Evolutionary conservation across 2,888 invertebrate genomes (phyloP).

Genomic region (Petrolisthes cinctipes): DNA sequence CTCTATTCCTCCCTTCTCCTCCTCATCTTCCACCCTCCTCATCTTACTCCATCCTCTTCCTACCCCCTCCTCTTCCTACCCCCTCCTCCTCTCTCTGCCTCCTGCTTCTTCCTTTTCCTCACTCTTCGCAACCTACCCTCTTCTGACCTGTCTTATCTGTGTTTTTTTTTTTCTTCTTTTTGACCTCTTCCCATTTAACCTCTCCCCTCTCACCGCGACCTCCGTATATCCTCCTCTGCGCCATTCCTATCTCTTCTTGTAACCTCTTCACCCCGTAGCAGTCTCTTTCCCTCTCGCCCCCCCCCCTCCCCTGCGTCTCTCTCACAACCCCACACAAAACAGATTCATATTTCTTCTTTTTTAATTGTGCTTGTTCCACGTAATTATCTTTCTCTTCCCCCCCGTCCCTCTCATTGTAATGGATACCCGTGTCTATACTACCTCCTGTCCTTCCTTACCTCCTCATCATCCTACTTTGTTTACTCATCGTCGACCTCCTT

Average conservation of each 20-base stretch:
- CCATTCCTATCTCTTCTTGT: neutral
- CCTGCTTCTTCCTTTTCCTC: too few relatives aligned
- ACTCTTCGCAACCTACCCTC: too few relatives aligned
- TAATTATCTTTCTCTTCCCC: neutral
- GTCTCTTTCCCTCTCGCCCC: constrained; percentile 1
- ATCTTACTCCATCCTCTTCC: neutral
- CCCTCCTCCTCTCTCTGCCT: neutral
- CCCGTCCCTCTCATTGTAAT: neutral
- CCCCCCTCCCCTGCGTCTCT: constrained; percentile 26
- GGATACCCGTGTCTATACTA: neutral
- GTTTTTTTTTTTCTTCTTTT: too few relatives aligned
- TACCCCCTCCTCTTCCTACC: neutral
- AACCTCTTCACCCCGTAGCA: constrained; percentile 5
- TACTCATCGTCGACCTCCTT: neutral
- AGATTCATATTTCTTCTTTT: neutral
- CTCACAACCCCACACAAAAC: neutral
- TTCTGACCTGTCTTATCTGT: too few relatives aligned
- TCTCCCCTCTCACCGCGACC: neutral
- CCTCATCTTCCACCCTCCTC: neutral
- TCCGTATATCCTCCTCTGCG: neutral
- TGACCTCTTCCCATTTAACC: too few relatives aligned
- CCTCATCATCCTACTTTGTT: neutral
- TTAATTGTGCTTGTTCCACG: neutral
- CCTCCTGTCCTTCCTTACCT: neutral
- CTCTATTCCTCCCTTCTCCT: neutral